phyloP scores from a whole-genome alignment of 2,888 invertebrate genomes.

The Liodrosophila aerea region DNA sequence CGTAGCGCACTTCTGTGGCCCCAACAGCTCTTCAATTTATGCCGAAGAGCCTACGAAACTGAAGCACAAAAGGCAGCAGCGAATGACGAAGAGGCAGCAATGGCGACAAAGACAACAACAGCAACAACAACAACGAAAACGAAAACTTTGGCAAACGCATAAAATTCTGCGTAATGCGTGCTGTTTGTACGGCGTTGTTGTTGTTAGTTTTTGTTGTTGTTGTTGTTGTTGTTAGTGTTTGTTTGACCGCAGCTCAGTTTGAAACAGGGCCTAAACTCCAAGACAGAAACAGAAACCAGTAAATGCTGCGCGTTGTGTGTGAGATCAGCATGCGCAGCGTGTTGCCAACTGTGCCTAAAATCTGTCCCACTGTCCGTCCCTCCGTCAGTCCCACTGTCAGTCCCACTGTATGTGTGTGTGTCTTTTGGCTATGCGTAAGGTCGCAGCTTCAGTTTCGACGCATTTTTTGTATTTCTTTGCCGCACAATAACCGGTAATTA shows the following conservation, averaged over 20 bases:
- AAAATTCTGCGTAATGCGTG: conserved; percentile 64
- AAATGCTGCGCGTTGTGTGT: conserved; percentile 39
- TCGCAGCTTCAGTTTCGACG: conserved; percentile 62
- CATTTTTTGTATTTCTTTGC: conserved; percentile 44
- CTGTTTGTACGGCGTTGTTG: background rate
- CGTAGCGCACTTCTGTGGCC: conserved; percentile 41
- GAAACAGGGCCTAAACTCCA: conserved; percentile 41
- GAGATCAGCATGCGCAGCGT: conserved; percentile 70
- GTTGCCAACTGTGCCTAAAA: conserved; percentile 40
- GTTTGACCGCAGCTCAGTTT: conserved; percentile 29
- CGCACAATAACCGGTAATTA: conserved; percentile 60
- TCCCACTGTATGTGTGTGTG: conserved; percentile 18
- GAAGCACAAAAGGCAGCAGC: conserved; percentile 43
- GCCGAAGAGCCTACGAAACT: conserved; percentile 41
- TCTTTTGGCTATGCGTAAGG: conserved; percentile 66
- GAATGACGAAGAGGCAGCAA: conserved; percentile 48
- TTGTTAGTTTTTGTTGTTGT: conserved; percentile 2
- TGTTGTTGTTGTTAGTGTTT: conserved; percentile 10
- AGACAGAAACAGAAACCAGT: conserved; percentile 53
- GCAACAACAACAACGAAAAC: conserved; percentile 45
- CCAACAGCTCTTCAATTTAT: conserved; percentile 28
- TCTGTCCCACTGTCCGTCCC: conserved; percentile 5
- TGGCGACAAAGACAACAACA: too few relatives aligned
- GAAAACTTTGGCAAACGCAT: conserved; percentile 73
- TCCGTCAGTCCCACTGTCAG: conserved; percentile 16